phyloP scores from a whole-genome alignment of 2,797 vertebrate genomes.

The Chiloscyllium punctatum region DNA sequence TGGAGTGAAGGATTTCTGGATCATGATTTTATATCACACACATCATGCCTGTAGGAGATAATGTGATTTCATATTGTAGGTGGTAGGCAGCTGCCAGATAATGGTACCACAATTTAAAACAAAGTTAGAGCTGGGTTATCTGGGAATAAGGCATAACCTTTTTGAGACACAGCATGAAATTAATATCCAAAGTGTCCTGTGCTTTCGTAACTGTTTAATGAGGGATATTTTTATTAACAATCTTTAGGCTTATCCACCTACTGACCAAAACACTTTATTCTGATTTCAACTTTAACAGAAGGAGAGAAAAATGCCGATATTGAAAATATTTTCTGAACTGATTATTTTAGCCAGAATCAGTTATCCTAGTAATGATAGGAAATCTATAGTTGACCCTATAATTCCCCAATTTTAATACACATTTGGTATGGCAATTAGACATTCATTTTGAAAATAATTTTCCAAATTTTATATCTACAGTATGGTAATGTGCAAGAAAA shows the following conservation, averaged over 20 bases:
- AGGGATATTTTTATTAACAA: background rate
- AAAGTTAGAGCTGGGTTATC: background rate
- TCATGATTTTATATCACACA: background rate
- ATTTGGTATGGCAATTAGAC: background rate
- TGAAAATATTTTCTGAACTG: background rate
- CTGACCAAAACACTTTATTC: too few relatives aligned
- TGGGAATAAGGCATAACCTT: background rate
- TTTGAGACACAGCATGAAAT: background rate
- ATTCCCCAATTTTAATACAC: background rate
- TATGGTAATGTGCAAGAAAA: background rate
- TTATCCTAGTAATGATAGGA: background rate
- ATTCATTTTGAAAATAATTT: background rate
- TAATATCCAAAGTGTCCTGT: background rate
- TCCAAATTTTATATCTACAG: background rate
- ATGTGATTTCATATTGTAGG: background rate
- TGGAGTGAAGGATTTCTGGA: background rate
- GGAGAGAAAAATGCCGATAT: background rate
- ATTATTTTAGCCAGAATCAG: background rate
- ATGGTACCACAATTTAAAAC: constrained; percentile 26
- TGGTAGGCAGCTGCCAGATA: background rate
- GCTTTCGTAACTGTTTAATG: background rate
- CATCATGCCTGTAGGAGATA: background rate
- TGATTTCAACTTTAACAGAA: background rate
- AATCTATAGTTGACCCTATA: background rate
- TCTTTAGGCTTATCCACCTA: background rate